Evolutionary conservation across 2,888 invertebrate species (phyloP).

Genomic region (Boloria euphrosyne): DNA sequence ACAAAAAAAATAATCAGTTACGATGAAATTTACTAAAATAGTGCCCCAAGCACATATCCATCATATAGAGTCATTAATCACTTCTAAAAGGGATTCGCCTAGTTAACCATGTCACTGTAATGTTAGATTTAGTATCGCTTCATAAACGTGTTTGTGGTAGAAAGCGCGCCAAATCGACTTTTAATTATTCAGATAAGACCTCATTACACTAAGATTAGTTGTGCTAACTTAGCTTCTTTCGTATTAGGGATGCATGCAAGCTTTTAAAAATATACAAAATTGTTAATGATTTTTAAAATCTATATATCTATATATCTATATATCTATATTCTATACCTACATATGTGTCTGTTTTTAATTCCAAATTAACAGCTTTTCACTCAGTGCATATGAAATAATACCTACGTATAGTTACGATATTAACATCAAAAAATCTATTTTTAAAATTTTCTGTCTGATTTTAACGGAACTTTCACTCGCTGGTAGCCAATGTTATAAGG

Average conservation of each 20-base stretch:
- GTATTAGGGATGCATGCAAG: slow-evolving; percentile 50
- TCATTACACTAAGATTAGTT: slow-evolving; percentile 75
- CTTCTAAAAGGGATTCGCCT: slow-evolving; percentile 58
- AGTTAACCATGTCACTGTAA: slow-evolving; percentile 57
- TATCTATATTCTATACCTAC: too few species aligned
- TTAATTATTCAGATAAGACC: slow-evolving; percentile 80
- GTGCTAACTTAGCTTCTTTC: slow-evolving; percentile 67
- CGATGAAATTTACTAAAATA: neutral
- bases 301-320: too few species aligned
- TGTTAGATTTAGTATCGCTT: slow-evolving; percentile 42
- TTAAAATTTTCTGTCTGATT: too few species aligned
- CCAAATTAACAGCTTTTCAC: too few species aligned
- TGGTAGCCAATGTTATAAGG: too few species aligned
- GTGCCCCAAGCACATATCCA: slow-evolving; percentile 36
- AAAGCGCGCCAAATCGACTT: slow-evolving; percentile 78
- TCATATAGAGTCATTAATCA: slow-evolving; percentile 61
- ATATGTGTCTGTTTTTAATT: neutral
- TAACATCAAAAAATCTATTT: too few species aligned
- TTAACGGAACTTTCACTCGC: too few species aligned
- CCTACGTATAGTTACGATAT: too few species aligned
- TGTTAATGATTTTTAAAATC: too few species aligned
- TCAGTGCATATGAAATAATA: too few species aligned
- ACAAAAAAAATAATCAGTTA: neutral
- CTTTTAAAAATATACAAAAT: neutral
- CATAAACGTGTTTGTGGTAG: slow-evolving; percentile 49